Base-by-base conservation (phyloP, 2,888 invertebrate genomes). In the Fragum whitleyi region DNA sequence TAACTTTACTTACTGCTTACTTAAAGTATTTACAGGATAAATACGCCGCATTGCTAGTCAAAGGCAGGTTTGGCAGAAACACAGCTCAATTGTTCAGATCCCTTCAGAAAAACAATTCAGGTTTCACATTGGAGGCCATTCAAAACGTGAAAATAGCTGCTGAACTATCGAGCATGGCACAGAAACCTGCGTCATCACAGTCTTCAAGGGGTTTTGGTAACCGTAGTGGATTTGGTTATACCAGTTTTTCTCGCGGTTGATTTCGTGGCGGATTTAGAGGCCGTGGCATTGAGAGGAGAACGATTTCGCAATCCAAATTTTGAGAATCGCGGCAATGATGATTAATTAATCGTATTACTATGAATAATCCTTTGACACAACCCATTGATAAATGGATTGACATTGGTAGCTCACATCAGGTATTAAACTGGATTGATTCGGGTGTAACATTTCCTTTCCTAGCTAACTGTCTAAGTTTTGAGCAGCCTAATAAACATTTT, bases 11-110 rank as follows among this genome's bases (percentile, higher is more conserved):
- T 9, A 47, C 47, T 19, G 47, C 47, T 19, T 9, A 47, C 67
- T n/a, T 47, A n/a, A n/a, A 32, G 36, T 73, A 73, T 2, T 11
- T 65, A 5, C 65, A 65, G 14, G 65, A 65, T 32, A 79, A 79
- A 39, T 79, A 79, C 53, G 76, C 79, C 16, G 74, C 76, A 16
- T 36, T 79, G 7, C n/a, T 82, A 14, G 79, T 82, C 14, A 72
- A 79, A 36, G 67, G 74, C 21, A 36, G 26, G 47, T 82, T 76
- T 73, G 73, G 76, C 47, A 29, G 72, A 32, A 39, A 57, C 23
- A 82, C 76, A 16, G 65, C 82, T 0, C 32, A 74, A 36, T 28
- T 76, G 39, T 76, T 74, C 47, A n/a, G 73, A 42, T 42, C 75
- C 6, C 42, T 82, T 11, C 62, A 70, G 26, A 72, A 70, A 26